Percentiles rank a stretch among this genome's conserved stretches.
Conservation (phyloP, 2,113 vertebrate species). For the Kobus ellipsiprymnus region DNA sequence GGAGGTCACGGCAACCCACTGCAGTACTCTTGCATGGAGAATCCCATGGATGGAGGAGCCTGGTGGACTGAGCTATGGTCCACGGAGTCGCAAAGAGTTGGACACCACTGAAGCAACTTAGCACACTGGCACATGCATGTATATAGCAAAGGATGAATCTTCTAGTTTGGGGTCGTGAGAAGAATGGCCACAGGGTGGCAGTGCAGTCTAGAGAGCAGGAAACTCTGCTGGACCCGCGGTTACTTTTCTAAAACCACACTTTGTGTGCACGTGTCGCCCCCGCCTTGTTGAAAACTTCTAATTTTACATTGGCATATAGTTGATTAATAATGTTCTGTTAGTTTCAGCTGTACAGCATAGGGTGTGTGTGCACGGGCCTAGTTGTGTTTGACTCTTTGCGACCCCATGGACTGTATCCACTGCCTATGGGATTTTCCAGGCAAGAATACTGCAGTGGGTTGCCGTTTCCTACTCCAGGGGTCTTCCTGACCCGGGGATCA, state of each 20-base stretch:
- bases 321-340: background rate
- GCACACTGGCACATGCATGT: background rate
- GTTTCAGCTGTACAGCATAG: background rate
- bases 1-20: background rate
- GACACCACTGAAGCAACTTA: background rate
- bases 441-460: background rate
- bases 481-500: background rate
- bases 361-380: background rate
- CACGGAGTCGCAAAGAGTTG: background rate
- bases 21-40: background rate
- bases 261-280: background rate
- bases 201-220: background rate
- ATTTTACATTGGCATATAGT: background rate
- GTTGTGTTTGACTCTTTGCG: background rate
- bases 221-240: fast-evolving
- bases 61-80: background rate
- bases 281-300: background rate
- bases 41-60: background rate
- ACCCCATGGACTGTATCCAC: background rate
- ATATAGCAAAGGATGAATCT: too few species aligned
- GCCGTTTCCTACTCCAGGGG: background rate
- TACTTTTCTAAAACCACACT: background rate
- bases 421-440: background rate
- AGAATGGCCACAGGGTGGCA: conserved; percentile 64
- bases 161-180: background rate